Evolutionary conservation across 2,113 vertebrate species (phyloP), one percentile per base, ranked within the genome.

Genomic region (Leucosticte australis): DNA sequence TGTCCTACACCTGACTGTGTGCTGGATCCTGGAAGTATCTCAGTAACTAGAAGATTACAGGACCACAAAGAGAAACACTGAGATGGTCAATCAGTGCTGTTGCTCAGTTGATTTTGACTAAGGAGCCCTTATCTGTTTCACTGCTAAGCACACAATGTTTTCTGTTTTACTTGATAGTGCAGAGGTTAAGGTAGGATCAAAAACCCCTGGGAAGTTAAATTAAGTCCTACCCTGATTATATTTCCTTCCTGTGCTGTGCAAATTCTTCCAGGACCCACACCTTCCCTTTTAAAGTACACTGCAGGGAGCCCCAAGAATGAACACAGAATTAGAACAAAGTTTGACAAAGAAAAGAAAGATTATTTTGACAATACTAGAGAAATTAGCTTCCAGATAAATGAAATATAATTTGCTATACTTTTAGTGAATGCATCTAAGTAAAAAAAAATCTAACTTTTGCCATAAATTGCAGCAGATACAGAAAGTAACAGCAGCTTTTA

Each of bases 181-280:
- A 79, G 52, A 95, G 81, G 91, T 94, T 91, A 97, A 93, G 41
- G 49, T 64, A 55, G 83, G 41, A 97, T 73, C 49, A 90, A 80
- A 92, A 89, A 84, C 64, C 56, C 63, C 69, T 30, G 22, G 77
- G 69, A 97, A 96, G n/a, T 77, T 81, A 73, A 90, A 63, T 69
- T 86, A 87, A 88, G 76, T 83, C 83, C 85, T 69, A 53, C 56
- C 24, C 83, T 96, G 28, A 95, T 77, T 68, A 20, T 74, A 92
- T 92, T 97, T 97, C 90, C 96, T 97, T 97, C 91, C 94, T 60
- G 86, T 2, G 7, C 71, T 91, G 81, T 83, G 81, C 20, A 97
- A 93, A 94, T 88, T 91, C 71, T 76, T 91, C 65, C 83, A 91
- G 83, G 89, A 89, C 69, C 50, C 75, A 92, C 73, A 94, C 75